phyloP scores from a whole-genome alignment of 53 echinoderm and acorn worm genomes.

The Antedon mediterranea region DNA sequence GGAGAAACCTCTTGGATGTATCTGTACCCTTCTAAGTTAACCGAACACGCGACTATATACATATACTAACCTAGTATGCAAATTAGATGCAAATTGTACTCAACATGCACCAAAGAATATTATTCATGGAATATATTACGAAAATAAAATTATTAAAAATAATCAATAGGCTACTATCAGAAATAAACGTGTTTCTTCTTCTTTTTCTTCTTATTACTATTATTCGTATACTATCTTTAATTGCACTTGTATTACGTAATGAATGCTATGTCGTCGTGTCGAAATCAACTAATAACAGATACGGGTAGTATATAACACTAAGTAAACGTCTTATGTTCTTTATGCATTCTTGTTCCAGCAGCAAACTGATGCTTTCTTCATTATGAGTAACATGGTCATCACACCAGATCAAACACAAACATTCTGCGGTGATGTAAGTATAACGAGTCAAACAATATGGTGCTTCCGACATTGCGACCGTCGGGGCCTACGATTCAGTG shows the following conservation, averaged over 20 bases:
- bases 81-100: neutral
- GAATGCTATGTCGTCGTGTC: neutral
- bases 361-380: slow-evolving; percentile 98
- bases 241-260: too few relatives aligned
- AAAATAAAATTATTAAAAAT: neutral
- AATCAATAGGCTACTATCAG: neutral
- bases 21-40: neutral
- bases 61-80: neutral
- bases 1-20: neutral
- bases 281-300: neutral
- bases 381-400: slow-evolving; percentile 97
- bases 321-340: slow-evolving; percentile 1
- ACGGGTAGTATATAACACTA: neutral
- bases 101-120: too few relatives aligned
- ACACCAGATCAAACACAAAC: slow-evolving; percentile 62
- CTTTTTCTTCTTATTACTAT: neutral
- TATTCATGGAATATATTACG: too few relatives aligned
- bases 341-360: slow-evolving; percentile 27
- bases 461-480: too few relatives aligned
- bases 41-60: neutral
- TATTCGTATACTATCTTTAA: neutral
- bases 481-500: too few relatives aligned
- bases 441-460: neutral
- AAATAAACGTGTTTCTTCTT: neutral
- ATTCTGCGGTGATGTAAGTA: slow-evolving; percentile 61